Evolutionary conservation across 2,113 vertebrate genomes (phyloP).

Genomic region (Benitochromis conjunctus): DNA sequence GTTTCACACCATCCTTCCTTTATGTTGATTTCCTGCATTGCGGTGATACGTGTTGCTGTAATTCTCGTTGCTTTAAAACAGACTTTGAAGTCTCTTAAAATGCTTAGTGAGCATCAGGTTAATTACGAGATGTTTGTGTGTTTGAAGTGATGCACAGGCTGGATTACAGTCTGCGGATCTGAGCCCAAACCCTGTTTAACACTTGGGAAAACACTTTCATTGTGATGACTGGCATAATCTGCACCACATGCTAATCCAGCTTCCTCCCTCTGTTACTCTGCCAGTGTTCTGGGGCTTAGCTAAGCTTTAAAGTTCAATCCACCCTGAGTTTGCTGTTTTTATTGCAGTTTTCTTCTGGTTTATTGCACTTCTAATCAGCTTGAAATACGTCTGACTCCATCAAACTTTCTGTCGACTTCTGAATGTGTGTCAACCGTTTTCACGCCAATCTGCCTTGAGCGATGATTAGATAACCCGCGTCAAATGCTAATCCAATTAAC

Average conservation of each 20-base stretch:
- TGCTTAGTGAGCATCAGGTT: not conserved
- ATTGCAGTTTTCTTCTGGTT: slow-evolving; percentile 1
- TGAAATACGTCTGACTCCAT: slow-evolving; percentile 4
- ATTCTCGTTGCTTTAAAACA: not conserved
- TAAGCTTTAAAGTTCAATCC: slow-evolving; percentile 1
- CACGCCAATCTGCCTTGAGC: not conserved
- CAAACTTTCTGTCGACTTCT: not conserved
- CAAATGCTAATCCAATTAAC: slow-evolving; percentile 12
- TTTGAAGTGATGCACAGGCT: not conserved
- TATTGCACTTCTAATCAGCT: slow-evolving; percentile 10
- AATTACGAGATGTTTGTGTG: not conserved
- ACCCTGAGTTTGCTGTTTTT: slow-evolving; percentile 8
- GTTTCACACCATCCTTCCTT: not conserved
- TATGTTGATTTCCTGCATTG: not conserved
- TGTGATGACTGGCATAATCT: not conserved
- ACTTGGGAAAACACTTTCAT: not conserved
- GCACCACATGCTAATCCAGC: not conserved
- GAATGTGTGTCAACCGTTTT: not conserved
- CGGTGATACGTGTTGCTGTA: not conserved
- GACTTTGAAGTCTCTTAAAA: not conserved
- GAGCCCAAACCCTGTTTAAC: not conserved
- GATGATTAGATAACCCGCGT: slow-evolving; percentile 15
- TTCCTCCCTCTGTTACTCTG: not conserved
- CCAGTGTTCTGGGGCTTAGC: not conserved
- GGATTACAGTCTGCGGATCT: not conserved